phyloP scores from a whole-genome alignment of 2,888 invertebrate species.

The Cecidostiba fungosa region DNA sequence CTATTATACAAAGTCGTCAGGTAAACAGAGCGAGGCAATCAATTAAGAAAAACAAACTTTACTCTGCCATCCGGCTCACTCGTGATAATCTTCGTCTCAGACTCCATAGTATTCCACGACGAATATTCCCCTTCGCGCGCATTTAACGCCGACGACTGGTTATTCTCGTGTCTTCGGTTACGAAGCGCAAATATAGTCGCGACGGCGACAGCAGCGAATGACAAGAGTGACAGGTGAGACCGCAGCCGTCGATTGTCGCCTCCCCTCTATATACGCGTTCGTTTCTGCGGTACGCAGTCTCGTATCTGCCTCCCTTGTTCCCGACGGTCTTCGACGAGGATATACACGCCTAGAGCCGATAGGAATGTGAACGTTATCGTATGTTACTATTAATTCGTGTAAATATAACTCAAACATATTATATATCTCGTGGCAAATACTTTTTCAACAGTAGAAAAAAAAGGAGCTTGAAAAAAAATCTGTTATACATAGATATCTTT shows the following conservation, averaged over 20 bases:
- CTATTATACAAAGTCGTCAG: background rate
- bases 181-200: slow-evolving; percentile 52
- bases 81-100: background rate
- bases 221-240: slow-evolving; percentile 49
- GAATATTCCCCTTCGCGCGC: slow-evolving; percentile 7
- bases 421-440: no score
- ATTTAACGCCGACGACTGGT: background rate
- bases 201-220: slow-evolving; percentile 16
- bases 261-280: background rate
- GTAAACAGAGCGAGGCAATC: slow-evolving; percentile 47
- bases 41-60: slow-evolving; percentile 55
- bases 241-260: slow-evolving; percentile 41
- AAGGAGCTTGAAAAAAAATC: background rate
- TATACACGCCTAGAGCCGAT: background rate
- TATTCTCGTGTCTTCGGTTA: slow-evolving; percentile 47
- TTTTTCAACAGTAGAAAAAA: background rate
- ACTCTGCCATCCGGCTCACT: background rate
- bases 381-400: no score
- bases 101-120: background rate
- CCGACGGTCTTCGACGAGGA: slow-evolving; percentile 11
- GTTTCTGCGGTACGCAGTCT: background rate
- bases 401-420: no score
- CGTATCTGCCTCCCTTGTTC: background rate
- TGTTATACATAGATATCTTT: background rate
- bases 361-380: no score